Evolutionary conservation across 53 echinoderm and acorn worm genomes (phyloP).

Genomic region (Paracentrotus lividus): DNA sequence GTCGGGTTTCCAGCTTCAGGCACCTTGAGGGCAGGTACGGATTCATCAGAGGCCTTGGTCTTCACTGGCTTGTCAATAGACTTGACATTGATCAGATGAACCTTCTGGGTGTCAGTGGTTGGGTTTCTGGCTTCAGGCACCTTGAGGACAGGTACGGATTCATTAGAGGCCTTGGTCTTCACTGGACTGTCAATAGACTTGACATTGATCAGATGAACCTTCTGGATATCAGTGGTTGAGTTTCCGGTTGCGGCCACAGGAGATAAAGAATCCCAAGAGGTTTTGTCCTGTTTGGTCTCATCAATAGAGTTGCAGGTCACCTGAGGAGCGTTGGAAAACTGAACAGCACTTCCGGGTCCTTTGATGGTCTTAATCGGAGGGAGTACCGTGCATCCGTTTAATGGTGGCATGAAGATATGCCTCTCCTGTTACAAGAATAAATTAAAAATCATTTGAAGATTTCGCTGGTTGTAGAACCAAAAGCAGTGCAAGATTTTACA

Average conservation of each 20-base stretch:
- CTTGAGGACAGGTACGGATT: too few species aligned
- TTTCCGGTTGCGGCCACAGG: neutral
- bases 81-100: neutral
- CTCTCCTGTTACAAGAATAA: neutral
- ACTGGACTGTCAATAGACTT: neutral
- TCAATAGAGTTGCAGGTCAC: neutral
- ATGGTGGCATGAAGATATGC: neutral
- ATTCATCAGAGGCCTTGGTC: neutral
- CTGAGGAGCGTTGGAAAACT: neutral
- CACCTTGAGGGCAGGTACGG: neutral
- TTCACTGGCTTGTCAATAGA: neutral
- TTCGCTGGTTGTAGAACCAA: too few species aligned
- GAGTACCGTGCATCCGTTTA: neutral
- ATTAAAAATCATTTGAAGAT: neutral
- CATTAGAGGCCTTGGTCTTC: neutral
- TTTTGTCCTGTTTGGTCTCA: neutral
- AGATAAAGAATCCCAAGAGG: neutral
- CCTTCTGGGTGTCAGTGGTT: too few species aligned
- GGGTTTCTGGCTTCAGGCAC: too few species aligned
- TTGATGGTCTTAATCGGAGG: conserved; percentile 6
- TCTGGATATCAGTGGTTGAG: too few species aligned
- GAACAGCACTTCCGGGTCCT: conserved; percentile 8
- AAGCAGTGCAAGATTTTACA: too few species aligned
- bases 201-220: too few species aligned
- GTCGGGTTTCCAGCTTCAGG: neutral